Evolutionary conservation across 2,113 vertebrate genomes (phyloP), one percentile per base, ranked within the genome.

Genomic region (Numenius arquata): DNA sequence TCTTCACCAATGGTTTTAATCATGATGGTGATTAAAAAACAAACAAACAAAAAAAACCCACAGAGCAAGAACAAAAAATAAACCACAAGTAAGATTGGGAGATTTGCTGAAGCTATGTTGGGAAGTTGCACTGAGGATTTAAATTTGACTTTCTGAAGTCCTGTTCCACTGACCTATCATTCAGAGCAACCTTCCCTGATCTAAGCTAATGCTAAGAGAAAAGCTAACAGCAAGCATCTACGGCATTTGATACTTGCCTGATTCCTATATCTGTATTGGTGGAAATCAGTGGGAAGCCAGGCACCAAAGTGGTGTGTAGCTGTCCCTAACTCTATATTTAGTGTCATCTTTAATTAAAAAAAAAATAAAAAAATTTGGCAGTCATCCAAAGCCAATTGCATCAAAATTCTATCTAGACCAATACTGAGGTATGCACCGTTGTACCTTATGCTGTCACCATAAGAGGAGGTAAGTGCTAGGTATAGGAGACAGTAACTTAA

Each of bases 371-470:
- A 6, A 10, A 16, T 8, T 48, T 67, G 66, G 2, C 14, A 52
- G 40, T 56, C 5, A 30, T 8, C 29, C 14, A 5, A 61, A 84
- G 26, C 22, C 72, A 50, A 38, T n/a, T 47, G 23, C 36, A 29
- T 84, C 30, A 6, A 47, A 65, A 8, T n/a, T 73, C 34, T 30
- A 6, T 38, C 38, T 47, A 41, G 43, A n/a, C 11, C 12, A 71
- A 16, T 19, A 38, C 3, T 45, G 53, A 62, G 41, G 11, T 22
- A 12, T 38, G 11, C 3, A 8, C 41, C 0, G 0, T n/a, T 38
- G 18, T 11, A 19, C n/a, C 7, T 61, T 34, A 8, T 20, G 15
- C 40, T 81, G 53, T 73, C 50, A 61, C 19, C 9, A 1, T n/a
- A 71, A n/a, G 9, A 76, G 34, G 7, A 85, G 27, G 18, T 29